Percentiles rank a stretch among this genome's conserved stretches.
These are phyloP conservation scores for Sphenopsis melanotis DNA, from an alignment of 2,797 vertebrate genomes.

Conservation along the genomic window DNA sequence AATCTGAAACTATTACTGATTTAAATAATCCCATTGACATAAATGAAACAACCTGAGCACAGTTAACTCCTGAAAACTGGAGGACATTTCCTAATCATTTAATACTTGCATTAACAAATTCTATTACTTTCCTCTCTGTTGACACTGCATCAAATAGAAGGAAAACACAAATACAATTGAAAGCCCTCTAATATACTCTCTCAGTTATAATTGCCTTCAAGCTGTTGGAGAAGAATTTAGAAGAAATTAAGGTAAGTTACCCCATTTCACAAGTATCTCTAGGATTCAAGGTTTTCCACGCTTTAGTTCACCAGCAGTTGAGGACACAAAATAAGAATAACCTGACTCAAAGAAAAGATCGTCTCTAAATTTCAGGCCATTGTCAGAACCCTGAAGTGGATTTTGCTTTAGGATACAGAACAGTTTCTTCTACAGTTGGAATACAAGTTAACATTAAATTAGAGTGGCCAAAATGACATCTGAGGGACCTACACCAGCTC, in stretches of 20 bases:
- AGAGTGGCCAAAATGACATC: neutral
- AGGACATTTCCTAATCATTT: neutral
- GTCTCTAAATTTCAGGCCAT: neutral
- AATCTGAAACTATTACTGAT: neutral
- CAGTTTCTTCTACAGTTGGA: neutral
- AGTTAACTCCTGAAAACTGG: neutral
- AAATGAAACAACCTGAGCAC: neutral
- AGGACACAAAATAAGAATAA: neutral
- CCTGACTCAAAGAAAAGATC: neutral
- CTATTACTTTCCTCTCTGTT: neutral
- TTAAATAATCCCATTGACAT: neutral
- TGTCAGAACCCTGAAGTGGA: neutral
- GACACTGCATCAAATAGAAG: neutral
- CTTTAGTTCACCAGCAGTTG: neutral
- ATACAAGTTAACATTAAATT: neutral
- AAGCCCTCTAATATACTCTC: neutral
- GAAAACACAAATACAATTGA: neutral
- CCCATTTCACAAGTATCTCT: neutral
- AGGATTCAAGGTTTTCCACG: neutral
- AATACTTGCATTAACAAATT: neutral
- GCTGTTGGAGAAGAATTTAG: neutral
- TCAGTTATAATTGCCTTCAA: neutral
- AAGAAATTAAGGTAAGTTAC: neutral
- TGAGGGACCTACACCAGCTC: neutral
- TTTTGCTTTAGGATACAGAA: neutral